Evolutionary conservation across 2,113 vertebrate species (phyloP).

Genomic region (Ophthalmotilapia sp.): DNA sequence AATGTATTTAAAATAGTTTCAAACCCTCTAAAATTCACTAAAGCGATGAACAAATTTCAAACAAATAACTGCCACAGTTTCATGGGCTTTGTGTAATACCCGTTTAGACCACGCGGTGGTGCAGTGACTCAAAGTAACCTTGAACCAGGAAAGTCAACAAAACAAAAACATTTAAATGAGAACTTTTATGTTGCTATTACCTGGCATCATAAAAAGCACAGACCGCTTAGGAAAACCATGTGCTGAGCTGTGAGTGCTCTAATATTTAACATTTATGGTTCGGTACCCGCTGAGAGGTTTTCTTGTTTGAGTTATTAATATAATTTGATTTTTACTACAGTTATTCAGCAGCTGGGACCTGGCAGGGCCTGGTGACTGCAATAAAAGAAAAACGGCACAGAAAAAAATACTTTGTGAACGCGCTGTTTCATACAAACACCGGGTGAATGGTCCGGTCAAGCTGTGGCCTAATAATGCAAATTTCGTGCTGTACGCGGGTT

Average conservation of each 20-base stretch:
- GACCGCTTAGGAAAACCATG: background rate
- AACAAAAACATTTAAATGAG: accelerated
- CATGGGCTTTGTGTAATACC: background rate
- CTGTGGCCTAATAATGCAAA: background rate
- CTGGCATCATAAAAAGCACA: background rate
- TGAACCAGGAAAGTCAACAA: background rate
- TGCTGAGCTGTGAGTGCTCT: background rate
- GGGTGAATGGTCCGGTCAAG: background rate
- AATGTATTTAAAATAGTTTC: accelerated
- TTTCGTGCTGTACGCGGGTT: background rate
- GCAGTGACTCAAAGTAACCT: background rate
- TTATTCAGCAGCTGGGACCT: background rate
- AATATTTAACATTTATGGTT: background rate
- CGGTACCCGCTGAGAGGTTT: background rate
- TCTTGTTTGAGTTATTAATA: background rate
- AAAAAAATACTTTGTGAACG: background rate
- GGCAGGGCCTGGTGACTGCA: background rate
- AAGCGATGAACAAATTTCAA: background rate
- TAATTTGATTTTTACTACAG: background rate
- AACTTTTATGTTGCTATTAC: background rate
- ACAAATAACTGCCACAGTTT: background rate
- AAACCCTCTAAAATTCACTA: background rate
- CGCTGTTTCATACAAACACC: background rate
- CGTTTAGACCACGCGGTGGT: background rate
- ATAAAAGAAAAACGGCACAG: background rate